These are phyloP conservation scores for Eciton burchellii DNA, from an alignment of 1,140 invertebrate genomes.

Conservation along the genomic window DNA sequence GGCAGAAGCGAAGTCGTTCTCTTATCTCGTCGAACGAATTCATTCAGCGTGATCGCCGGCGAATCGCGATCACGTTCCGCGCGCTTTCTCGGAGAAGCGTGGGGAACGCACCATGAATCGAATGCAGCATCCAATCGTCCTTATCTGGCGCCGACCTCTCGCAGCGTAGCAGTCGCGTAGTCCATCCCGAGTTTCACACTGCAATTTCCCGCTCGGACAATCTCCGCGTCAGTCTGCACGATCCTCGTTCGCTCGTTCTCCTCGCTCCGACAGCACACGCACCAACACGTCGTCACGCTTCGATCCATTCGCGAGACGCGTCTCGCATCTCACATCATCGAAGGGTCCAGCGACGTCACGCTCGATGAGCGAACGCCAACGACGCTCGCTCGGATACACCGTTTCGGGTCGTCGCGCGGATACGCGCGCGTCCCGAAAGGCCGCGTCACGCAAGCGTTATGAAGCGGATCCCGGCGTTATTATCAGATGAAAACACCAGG, in stretches of 20 bases:
- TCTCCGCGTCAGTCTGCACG: constrained; percentile 13
- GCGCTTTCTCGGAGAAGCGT: neutral
- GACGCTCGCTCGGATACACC: neutral
- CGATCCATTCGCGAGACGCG: constrained; percentile 49
- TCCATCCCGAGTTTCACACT: constrained; percentile 14
- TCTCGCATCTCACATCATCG: constrained; percentile 23
- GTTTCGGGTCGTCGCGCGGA: neutral
- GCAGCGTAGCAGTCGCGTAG: constrained; percentile 34
- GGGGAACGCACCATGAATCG: constrained; percentile 26
- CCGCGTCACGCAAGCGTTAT: neutral
- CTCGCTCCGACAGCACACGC: constrained; percentile 51
- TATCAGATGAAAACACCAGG: no score
- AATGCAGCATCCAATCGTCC: constrained; percentile 29
- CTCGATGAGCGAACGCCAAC: constrained; percentile 4
- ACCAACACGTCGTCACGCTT: constrained; percentile 31
- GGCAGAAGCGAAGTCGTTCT: neutral
- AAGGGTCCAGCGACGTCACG: constrained; percentile 7
- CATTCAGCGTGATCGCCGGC: neutral
- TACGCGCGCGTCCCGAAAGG: neutral
- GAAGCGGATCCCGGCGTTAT: neutral
- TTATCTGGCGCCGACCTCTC: constrained; percentile 21
- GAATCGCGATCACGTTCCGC: neutral
- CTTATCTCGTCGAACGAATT: no score
- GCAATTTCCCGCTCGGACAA: neutral
- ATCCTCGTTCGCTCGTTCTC: constrained; percentile 5